A percentile compares a stretch with the other conserved stretches of the same genome.
These are phyloP conservation scores for Embidobia sp. DNA, from an alignment of 2,888 invertebrate species.

Conservation along the genomic window DNA sequence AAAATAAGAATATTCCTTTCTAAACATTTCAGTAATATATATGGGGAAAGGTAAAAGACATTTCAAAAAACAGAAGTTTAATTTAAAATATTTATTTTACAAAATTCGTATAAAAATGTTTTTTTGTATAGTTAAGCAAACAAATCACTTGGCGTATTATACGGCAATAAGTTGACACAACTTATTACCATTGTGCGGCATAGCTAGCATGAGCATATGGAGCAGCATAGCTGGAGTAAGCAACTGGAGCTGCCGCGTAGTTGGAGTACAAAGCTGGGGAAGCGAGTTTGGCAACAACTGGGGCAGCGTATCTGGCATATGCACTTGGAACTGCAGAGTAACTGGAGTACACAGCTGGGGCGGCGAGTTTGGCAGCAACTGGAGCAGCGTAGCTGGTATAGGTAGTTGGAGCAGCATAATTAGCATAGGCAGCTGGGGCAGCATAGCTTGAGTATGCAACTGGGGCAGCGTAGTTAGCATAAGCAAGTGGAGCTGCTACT, in stretches of 20 bases:
- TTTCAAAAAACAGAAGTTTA: too few relatives aligned
- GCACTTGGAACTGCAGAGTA: background rate
- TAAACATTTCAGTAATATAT: too few relatives aligned
- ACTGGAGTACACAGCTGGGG: background rate
- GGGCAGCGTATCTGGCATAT: conserved; percentile 1
- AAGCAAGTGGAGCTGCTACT: conserved; percentile 3
- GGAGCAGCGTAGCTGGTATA: conserved; percentile 20
- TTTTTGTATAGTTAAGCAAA: too few relatives aligned
- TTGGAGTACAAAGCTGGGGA: background rate
- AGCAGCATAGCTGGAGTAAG: conserved; percentile 7
- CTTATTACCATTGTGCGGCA: background rate
- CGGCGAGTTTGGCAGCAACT: background rate
- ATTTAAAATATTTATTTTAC: too few relatives aligned
- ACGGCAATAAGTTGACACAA: too few relatives aligned
- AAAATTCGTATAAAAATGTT: too few relatives aligned
- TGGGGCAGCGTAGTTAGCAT: background rate
- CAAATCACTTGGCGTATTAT: too few relatives aligned
- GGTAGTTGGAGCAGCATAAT: conserved; percentile 6
- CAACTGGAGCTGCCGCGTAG: conserved; percentile 2
- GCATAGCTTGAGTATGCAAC: background rate
- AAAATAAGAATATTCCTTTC: too few relatives aligned
- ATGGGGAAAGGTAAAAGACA: too few relatives aligned
- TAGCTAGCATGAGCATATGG: background rate
- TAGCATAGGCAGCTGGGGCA: conserved; percentile 1
- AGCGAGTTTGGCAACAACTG: background rate